Base-by-base conservation (phyloP, 2,797 vertebrate species). In the Clarias platycephalus region DNA sequence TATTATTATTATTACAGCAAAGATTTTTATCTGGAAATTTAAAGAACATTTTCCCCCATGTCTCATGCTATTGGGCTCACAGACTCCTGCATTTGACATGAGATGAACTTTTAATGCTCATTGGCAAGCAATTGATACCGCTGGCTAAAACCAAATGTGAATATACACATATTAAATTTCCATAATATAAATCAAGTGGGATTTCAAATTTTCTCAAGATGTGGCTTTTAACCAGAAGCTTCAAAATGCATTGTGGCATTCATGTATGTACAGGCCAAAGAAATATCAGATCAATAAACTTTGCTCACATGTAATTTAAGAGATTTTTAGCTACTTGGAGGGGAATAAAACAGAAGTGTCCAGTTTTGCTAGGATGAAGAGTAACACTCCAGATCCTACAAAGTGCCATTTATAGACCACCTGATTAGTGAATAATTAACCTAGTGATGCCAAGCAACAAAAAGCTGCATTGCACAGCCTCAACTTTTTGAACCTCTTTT, bases 271-370 rank as follows among this genome's bases (percentile, higher is more conserved):
- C 44, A 63, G 40, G 40, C 71, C 55, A 81, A 66, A 84, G 72
- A 86, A 79, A 78, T 67, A 84, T 80, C 63, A 87, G 86, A 80
- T 72, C 76, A 76, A 74, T 75, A 58, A 88, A 88, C 82, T 78
- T 87, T 89, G 88, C 89, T 89, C 89, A 84, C 84, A 85, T 83
- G 89, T 90, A 88, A 92, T 88, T 91, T 90, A 87, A 88, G 84
- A 72, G 77, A 80, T 80, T 89, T 91, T 92, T 88, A 89, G 85
- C 89, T 84, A 74, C 83, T 89, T 92, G 91, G 92, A 91, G 87
- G 83, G 87, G 85, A 88, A 93, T 94, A 87, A 93, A 91, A 90
- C 86, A 89, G 83, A 91, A 83, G 84, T 92, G 91, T 92, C 92
- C 89, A 83, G 87, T 88, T 84, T 88, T 91, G 87, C 91, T 91